Conservation (phyloP, 2,888 invertebrate genomes). For the Euzetes globulus region DNA sequence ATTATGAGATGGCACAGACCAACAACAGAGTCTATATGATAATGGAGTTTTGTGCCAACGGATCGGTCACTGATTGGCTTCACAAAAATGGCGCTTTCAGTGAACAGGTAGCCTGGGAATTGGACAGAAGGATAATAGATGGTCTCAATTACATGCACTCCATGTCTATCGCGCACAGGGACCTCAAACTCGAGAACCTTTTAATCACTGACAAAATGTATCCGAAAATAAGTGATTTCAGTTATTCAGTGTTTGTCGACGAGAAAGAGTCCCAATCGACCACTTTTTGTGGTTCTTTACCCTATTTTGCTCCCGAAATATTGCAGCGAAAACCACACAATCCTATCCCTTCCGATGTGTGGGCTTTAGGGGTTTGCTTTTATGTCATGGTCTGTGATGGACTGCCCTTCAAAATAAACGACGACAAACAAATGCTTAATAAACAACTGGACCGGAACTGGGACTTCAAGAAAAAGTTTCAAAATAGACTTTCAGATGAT, state of each 20-base stretch:
- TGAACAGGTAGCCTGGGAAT: background rate
- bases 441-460: slow-evolving; percentile 12
- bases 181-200: slow-evolving; percentile 89
- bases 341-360: slow-evolving; percentile 25
- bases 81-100: slow-evolving; percentile 43
- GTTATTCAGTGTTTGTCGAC: slow-evolving; percentile 23
- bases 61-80: slow-evolving; percentile 45
- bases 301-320: slow-evolving; percentile 31
- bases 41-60: too few species aligned
- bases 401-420: slow-evolving; percentile 17
- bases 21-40: too few species aligned
- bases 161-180: slow-evolving; percentile 59
- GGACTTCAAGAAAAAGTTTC: slow-evolving; percentile 7
- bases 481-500: background rate
- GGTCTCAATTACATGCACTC: slow-evolving; percentile 28
- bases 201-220: slow-evolving; percentile 81
- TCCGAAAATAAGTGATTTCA: slow-evolving; percentile 57
- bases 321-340: slow-evolving; percentile 3
- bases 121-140: background rate
- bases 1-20: too few species aligned
- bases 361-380: slow-evolving; percentile 30
- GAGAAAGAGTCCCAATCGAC: too few species aligned
- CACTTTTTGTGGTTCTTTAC: too few species aligned
- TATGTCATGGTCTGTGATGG: slow-evolving; percentile 22
- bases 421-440: background rate